Evolutionary conservation across 2,888 invertebrate species (phyloP), one percentile per base, ranked within the genome.

Genomic region (Arctia plantaginis): DNA sequence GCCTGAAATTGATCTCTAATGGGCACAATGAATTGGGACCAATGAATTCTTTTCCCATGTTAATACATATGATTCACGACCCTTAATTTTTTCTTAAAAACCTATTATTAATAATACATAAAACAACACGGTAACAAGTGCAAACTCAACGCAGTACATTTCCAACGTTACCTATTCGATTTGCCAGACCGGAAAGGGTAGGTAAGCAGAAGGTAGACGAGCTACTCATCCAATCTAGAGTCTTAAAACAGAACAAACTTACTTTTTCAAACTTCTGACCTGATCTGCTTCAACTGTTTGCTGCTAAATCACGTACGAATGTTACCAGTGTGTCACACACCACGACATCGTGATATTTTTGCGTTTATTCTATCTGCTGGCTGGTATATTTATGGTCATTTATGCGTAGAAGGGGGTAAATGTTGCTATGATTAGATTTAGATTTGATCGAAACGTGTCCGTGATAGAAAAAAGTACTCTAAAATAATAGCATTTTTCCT

Each of bases 401-500:
- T 27, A 62, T 15, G 13, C 44, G 41, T 41, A 41, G 7, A 44
- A 15, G 13, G 15, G 44, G 15, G 15, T 44, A 15, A 44, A 13
- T 44, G 15, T 15, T 10, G 15, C 3, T 13, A 44, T 13, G 7
- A 15, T n/a, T n/a, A n/a, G n/a, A n/a, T n/a, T n/a, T n/a, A n/a
- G n/a, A n/a, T n/a, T n/a, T n/a, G n/a, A 30, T 62, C 18, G 2
- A 18, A 59, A 55, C 0, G 27, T 27, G 62, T 30, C 15, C 30
- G 30, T 30, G 18, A 30, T 7, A 30, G 18, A 30, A 30, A 15
- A 62, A 27, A 0, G 13, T 27, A 59, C 15, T 27, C 6, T 41
- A 33, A 47, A 39, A 35, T 51, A 35, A n/a, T 71, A 66, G 39
- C 39, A 65, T 69, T 73, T 73, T 23, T 35, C 27, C 64, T 64